A percentile compares a stretch with the other conserved stretches of the same genome.
Conservation (phyloP, 2,888 invertebrate species). For the Macropis europaea region DNA sequence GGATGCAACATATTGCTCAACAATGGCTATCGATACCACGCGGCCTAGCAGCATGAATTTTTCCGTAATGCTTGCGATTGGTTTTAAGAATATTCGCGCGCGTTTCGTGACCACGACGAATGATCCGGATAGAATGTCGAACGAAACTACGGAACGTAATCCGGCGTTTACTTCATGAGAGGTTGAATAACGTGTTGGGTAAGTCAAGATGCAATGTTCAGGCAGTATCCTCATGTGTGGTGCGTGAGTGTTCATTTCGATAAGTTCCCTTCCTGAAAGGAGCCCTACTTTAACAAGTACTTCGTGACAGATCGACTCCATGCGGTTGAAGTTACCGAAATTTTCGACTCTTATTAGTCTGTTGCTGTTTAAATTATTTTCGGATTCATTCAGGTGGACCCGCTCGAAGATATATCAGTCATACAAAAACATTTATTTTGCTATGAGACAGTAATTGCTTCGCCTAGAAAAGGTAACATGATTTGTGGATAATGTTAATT, state of each 20-base stretch:
- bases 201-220: slow-evolving; percentile 58
- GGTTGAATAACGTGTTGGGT: slow-evolving; percentile 62
- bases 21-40: background rate
- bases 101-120: slow-evolving; percentile 7
- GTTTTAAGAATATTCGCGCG: background rate
- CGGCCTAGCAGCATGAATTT: background rate
- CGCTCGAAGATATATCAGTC: too few relatives aligned
- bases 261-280: slow-evolving; percentile 61
- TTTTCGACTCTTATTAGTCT: too few relatives aligned
- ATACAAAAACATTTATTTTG: too few relatives aligned
- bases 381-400: too few relatives aligned
- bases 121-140: slow-evolving; percentile 35
- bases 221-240: slow-evolving; percentile 27
- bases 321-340: background rate
- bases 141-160: slow-evolving; percentile 34
- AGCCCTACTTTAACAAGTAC: slow-evolving; percentile 36
- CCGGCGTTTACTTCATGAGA: slow-evolving; percentile 27
- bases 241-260: slow-evolving; percentile 33
- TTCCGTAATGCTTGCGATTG: too few relatives aligned
- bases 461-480: too few relatives aligned
- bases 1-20: background rate
- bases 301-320: slow-evolving; percentile 12
- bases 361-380: too few relatives aligned
- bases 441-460: too few relatives aligned
- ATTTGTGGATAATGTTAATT: too few relatives aligned